Base-by-base conservation (phyloP, 2,888 invertebrate species). In the Rhimphoctona megacephalus region DNA sequence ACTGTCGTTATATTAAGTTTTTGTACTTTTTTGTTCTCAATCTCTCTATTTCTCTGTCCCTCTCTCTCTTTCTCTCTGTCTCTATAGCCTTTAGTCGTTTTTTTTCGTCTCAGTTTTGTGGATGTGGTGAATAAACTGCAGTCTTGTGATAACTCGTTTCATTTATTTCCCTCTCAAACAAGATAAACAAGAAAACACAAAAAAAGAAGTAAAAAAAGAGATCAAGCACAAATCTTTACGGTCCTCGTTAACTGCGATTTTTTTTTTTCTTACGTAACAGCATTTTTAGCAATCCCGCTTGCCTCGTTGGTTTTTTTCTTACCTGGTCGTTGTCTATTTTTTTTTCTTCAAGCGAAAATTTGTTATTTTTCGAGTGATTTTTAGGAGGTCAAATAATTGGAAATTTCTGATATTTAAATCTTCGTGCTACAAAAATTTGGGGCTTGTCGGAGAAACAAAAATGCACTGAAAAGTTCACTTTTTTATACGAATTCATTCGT, bases 81-180 rank as follows among this genome's bases (percentile, higher is more conserved):
- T 72, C 61, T 78, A 82, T 87, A 81, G 74, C 86, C 86, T 70
- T 81, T 80, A 84, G 74, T 84, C 85, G 67, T 81, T 39, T 74
- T 82, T 85, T 90, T 92, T 90, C 92, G 92, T 92, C 86, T 82
- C 91, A 91, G 92, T 93, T 61, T 93, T 94, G 92, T 94, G 91
- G 92, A 92, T 93, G 93, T 94, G 93, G 92, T 93, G 91, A 94
- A 94, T 94, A 94, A 94, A 94, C 92, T 94, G 93, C 93, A 93
- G 93, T 93, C 89, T 93, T 93, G 93, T 94, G 92, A 94, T 92
- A 93, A 94, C 91, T 93, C 91, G 94, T 91, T 92, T 92, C 92
- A 92, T 92, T 94, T 94, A 94, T 94, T 94, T 92, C 91, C 93
- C 94, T 93, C 81, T 93, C 92, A 92, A 91, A 88, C 80, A 88